Percentiles rank a stretch among this genome's conserved stretches.
phyloP scores from a whole-genome alignment of 2,888 invertebrate genomes.

The Chalcosyrphus nemorum region DNA sequence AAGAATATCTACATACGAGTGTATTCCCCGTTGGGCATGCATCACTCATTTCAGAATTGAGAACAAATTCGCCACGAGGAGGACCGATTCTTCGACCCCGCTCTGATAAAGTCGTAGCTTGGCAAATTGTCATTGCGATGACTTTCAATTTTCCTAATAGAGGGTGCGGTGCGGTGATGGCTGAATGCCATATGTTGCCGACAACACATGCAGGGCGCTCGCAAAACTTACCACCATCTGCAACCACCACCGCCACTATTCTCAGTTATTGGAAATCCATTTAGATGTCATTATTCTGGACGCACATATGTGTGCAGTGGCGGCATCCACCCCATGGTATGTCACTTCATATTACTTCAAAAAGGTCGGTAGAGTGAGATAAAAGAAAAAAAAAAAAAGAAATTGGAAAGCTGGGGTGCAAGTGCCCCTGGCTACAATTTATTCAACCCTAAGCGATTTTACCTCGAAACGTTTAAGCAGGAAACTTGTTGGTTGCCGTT shows the following conservation, averaged over 20 bases:
- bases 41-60: constrained; percentile 54
- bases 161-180: constrained; percentile 63
- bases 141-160: constrained; percentile 72
- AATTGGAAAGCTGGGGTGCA: constrained; percentile 35
- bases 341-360: constrained; percentile 66
- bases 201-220: constrained; percentile 42
- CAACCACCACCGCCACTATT: constrained; percentile 39
- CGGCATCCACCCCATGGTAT: constrained; percentile 21
- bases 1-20: background rate
- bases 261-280: constrained; percentile 71
- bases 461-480: constrained; percentile 69
- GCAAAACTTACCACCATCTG: constrained; percentile 47
- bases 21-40: constrained; percentile 3
- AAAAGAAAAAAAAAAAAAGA: too few relatives aligned
- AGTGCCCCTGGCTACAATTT: constrained; percentile 59
- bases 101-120: constrained; percentile 64
- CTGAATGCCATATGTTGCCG: constrained; percentile 62
- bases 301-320: constrained; percentile 67
- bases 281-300: constrained; percentile 72
- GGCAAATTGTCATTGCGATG: constrained; percentile 72
- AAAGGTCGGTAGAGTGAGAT: constrained; percentile 7
- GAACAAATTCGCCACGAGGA: constrained; percentile 39
- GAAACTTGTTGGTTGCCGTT: constrained; percentile 69
- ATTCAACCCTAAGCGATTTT: constrained; percentile 71
- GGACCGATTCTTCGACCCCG: constrained; percentile 25